Percentiles rank a stretch among this genome's conserved stretches.
phyloP scores from a whole-genome alignment of 2,888 invertebrate species.

The Drosophila helvetica region DNA sequence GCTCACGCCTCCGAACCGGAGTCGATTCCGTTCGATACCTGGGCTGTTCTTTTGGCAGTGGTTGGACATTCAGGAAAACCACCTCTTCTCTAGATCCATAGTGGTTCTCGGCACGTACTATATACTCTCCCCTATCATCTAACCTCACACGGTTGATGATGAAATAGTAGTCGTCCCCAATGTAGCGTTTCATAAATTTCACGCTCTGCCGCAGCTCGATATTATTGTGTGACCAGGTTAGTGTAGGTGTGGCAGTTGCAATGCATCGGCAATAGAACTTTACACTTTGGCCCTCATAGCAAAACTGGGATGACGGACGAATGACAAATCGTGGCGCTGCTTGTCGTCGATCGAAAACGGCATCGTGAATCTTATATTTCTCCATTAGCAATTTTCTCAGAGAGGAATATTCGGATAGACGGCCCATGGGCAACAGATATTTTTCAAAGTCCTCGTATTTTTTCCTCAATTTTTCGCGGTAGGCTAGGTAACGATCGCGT shows the following conservation, averaged over 20 bases:
- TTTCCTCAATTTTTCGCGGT: conserved; percentile 94
- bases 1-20: conserved; percentile 91
- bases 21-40: conserved; percentile 87
- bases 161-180: conserved; percentile 98
- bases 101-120: conserved; percentile 97
- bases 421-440: conserved; percentile 96
- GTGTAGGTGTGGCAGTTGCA: conserved; percentile 95
- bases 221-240: conserved; percentile 98
- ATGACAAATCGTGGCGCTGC: conserved; percentile 99
- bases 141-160: conserved; percentile 97
- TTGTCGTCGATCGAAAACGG: conserved; percentile 97
- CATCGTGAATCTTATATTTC: conserved; percentile 98
- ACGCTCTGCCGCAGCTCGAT: conserved; percentile 97
- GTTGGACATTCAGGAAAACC: conserved; percentile 97
- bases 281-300: conserved; percentile 98
- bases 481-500: conserved; percentile 92
- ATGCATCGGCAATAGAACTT: conserved; percentile 99
- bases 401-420: conserved; percentile 98
- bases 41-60: conserved; percentile 84
- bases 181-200: conserved; percentile 99
- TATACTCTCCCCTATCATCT: conserved; percentile 98
- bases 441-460: conserved; percentile 92
- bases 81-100: conserved; percentile 98
- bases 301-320: conserved; percentile 96
- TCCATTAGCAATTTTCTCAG: conserved; percentile 97